phyloP scores from a whole-genome alignment of 2,888 invertebrate species.

The Apeira syringaria region DNA sequence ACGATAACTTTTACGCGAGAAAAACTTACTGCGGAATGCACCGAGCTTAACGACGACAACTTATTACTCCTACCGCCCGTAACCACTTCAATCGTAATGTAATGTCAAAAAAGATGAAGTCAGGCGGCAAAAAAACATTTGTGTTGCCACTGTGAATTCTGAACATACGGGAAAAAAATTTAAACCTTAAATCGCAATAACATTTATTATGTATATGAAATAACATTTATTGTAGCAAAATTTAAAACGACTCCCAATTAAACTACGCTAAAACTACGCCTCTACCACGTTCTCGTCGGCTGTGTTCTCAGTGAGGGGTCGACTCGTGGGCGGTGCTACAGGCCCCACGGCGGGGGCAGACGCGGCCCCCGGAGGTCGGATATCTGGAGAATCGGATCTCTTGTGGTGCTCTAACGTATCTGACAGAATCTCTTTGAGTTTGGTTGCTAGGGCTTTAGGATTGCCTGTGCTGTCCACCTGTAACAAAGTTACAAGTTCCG shows the following conservation, averaged over 20 bases:
- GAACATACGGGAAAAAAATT: too few species aligned
- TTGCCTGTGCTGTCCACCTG: conserved; percentile 72
- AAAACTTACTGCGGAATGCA: too few species aligned
- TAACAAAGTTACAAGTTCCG: background rate
- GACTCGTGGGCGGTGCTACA: background rate
- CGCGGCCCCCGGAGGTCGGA: conserved; percentile 32
- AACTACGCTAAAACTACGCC: conserved; percentile 37
- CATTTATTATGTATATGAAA: too few species aligned
- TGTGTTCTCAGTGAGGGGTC: conserved; percentile 1
- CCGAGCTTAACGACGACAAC: too few species aligned
- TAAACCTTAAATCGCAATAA: too few species aligned
- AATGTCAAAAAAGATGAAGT: too few species aligned
- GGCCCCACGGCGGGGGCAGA: conserved; percentile 43
- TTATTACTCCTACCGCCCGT: too few species aligned
- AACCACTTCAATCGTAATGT: too few species aligned
- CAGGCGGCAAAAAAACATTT: too few species aligned
- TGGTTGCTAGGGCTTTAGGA: conserved; percentile 64
- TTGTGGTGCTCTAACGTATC: conserved; percentile 64
- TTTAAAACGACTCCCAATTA: conserved; percentile 39
- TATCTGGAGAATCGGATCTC: conserved; percentile 32
- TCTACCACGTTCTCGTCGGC: conserved; percentile 1
- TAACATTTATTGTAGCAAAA: conserved; percentile 43
- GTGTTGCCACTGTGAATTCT: too few species aligned
- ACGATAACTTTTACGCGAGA: too few species aligned
- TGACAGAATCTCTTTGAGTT: conserved; percentile 69